Evolutionary conservation across 30 jellyfish, hydroid and myxozoan species (phyloP).

Genomic region (Aurelia sp.): DNA sequence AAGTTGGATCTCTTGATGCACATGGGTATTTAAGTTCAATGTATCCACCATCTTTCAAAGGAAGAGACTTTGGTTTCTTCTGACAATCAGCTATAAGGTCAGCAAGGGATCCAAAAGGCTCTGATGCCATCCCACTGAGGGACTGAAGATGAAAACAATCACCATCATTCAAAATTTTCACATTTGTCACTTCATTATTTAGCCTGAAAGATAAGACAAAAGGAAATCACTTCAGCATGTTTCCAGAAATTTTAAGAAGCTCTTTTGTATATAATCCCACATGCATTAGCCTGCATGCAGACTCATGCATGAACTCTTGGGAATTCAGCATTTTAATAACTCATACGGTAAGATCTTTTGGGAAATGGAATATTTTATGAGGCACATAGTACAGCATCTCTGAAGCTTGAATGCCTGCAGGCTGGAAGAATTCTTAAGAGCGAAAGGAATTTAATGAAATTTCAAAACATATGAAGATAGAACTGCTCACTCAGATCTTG

Average conservation of each 20-base stretch:
- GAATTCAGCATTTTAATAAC: no score
- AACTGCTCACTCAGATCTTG: no score
- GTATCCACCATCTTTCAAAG: conserved; percentile 84
- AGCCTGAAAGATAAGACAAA: conserved; percentile 36
- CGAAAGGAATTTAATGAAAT: no score
- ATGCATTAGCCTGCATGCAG: no score
- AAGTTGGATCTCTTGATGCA: conserved; percentile 92
- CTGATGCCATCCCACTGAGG: conserved; percentile 81
- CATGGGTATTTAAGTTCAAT: conserved; percentile 83
- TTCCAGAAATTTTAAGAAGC: neutral
- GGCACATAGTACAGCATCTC: no score
- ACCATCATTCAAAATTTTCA: conserved; percentile 91
- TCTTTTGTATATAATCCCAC: no score
- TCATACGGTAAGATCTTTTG: no score
- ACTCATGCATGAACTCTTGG: no score
- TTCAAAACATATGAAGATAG: no score
- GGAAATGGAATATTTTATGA: no score
- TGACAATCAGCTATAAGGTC: conserved; percentile 73
- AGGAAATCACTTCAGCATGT: neutral
- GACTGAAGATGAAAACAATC: conserved; percentile 83
- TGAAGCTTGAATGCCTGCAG: no score
- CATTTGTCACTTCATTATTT: conserved; percentile 73
- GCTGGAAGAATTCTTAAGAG: no score
- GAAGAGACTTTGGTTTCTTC: conserved; percentile 76
- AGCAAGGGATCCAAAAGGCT: conserved; percentile 87